Evolutionary conservation across 2,888 invertebrate species (phyloP), one percentile per base, ranked within the genome.

Genomic region (Drosophila leonis): DNA sequence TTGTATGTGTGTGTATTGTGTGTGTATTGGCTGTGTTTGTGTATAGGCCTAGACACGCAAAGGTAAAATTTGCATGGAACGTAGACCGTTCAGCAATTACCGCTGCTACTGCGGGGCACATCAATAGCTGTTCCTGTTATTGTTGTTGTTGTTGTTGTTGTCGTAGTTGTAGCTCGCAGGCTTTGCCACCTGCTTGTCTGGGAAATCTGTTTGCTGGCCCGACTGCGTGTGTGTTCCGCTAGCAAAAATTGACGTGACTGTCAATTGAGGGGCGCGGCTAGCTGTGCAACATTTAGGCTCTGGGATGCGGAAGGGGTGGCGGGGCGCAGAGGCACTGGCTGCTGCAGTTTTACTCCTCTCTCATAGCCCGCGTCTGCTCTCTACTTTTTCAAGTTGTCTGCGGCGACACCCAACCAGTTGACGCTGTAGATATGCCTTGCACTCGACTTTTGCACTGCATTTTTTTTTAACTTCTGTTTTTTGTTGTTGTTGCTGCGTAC

Each of bases 171-270:
- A 60, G 78, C 80, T 76, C 57, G 71, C 72, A 83, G 81, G 67
- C 78, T 73, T 83, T 87, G 84, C 84, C 84, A 84, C 84, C 84
- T 84, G 84, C 84, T 88, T 83, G 85, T 85, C 84, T 84, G 87
- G 82, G 70, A 80, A 80, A 80, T 80, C 78, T 67, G 75, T 76
- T 59, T 66, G 70, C 46, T 64, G 66, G 63, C 65, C 31, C 24
- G 29, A 55, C 84, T 82, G 88, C 85, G 85, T 85, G 88, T 85
- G 84, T 88, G 84, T 87, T 87, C 87, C 82, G 88, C 82, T 79
- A 70, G 79, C 78, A 80, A 80, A 84, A 87, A 84, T 82, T 82
- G 82, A 83, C 79, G 77, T 79, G 86, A 79, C 83, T 84, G 84
- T 83, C 82, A 84, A 75, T 81, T 42, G 77, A 51, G 59, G 63